Evolutionary conservation across 2,113 vertebrate genomes (phyloP), one percentile per base, ranked within the genome.

Genomic region (Tor tambroides): DNA sequence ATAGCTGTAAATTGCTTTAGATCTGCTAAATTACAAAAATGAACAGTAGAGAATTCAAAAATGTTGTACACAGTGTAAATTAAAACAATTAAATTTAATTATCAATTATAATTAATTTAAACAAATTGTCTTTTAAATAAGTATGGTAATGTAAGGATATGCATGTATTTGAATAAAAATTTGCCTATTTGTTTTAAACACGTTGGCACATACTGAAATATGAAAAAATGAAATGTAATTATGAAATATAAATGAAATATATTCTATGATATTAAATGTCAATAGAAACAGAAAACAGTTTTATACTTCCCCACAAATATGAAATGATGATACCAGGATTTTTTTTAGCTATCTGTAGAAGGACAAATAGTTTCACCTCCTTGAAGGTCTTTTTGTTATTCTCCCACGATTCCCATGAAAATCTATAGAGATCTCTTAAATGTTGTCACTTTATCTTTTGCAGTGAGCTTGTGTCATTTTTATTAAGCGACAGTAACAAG

Each of bases 371-470:
- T 54, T 41, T 9, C 1, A 76, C 46, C n/a, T 83, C 15, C 17
- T 49, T 78, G 51, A 87, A 91, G 74, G 86, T 89, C 87, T 87
- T 88, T 88, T 91, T 89, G 88, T 87, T 90, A 87, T 77, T 83
- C 71, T 43, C 86, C 65, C 75, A 67, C 56, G 69, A 72, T 94
- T 89, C 88, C 78, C 67, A n/a, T 63, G n/a, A 11, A 91, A 91
- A 92, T 90, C 91, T 92, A 90, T 87, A 23, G 84, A 72, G 54
- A 85, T 63, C 84, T 81, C 84, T 85, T 91, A 83, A 84, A 82
- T 3, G 87, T 90, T 89, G 83, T 83, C 82, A 83, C 59, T 69
- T 72, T 49, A 72, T 84, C 80, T 56, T 84, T 84, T 69, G 75
- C 71, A 43, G 19, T 78, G 78, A 10, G 80, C 80, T 75, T 56